These are phyloP conservation scores for Lathronympha strigana DNA, from an alignment of 2,888 invertebrate species.

Conservation along the genomic window DNA sequence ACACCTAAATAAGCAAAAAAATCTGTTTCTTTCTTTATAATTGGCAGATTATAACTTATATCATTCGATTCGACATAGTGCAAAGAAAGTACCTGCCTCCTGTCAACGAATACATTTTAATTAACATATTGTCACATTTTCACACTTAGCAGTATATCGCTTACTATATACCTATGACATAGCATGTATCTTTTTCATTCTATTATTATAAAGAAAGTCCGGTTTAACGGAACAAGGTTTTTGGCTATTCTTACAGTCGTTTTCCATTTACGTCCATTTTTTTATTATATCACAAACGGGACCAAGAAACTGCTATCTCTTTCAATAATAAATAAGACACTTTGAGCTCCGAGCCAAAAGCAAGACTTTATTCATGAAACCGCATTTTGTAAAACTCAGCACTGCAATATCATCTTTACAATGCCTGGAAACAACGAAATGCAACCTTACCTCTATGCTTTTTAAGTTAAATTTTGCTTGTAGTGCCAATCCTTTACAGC, in stretches of 20 bases:
- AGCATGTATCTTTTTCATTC: too few species aligned
- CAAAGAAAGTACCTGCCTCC: too few species aligned
- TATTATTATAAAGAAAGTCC: too few species aligned
- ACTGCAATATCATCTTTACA: slow-evolving; percentile 9
- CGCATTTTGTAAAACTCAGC: slow-evolving; percentile 20
- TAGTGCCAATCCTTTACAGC: not conserved
- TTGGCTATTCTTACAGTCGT: not conserved
- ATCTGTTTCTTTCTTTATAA: too few species aligned
- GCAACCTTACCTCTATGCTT: not conserved
- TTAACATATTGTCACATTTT: too few species aligned
- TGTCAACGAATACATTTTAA: too few species aligned
- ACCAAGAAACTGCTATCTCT: not conserved
- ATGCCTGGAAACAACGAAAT: not conserved
- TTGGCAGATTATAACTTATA: too few species aligned
- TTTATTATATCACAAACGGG: not conserved
- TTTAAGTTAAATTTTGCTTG: slow-evolving; percentile 3
- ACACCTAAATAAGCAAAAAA: too few species aligned
- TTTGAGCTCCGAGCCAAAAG: slow-evolving; percentile 15
- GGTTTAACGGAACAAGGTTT: too few species aligned
- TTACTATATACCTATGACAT: too few species aligned
- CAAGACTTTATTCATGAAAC: slow-evolving; percentile 20
- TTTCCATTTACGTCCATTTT: not conserved
- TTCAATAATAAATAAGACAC: slow-evolving; percentile 16
- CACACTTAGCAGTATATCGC: too few species aligned
- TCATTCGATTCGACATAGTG: too few species aligned